Percentiles rank a stretch among this genome's conserved stretches.
phyloP scores from a whole-genome alignment of 2,113 vertebrate species.

The Phaethon lepturus region DNA sequence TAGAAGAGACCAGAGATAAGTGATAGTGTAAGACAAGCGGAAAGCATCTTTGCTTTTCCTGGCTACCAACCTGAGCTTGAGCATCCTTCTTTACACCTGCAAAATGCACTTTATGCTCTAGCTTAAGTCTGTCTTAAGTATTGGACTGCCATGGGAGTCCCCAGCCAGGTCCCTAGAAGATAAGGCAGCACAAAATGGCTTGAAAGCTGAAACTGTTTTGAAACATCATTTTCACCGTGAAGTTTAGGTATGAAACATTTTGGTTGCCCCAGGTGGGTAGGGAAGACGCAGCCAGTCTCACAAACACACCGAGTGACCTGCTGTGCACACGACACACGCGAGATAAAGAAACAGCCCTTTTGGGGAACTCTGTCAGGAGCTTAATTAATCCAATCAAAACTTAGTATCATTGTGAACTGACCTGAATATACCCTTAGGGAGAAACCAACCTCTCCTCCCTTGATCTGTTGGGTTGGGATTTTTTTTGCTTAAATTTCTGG shows the following conservation, averaged over 20 bases:
- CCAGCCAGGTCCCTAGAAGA: background rate
- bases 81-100: background rate
- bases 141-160: background rate
- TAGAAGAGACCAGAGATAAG: background rate
- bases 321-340: too few species aligned
- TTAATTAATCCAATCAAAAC: background rate
- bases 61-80: background rate
- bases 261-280: background rate
- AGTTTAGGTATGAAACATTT: background rate
- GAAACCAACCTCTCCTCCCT: background rate
- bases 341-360: background rate
- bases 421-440: background rate
- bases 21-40: rapidly evolving
- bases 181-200: background rate
- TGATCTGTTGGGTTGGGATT: background rate
- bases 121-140: background rate
- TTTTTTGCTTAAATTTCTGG: background rate
- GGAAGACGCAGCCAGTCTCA: background rate
- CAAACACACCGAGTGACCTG: rapidly evolving
- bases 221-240: background rate
- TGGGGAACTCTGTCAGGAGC: background rate
- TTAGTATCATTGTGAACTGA: background rate
- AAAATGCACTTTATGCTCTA: background rate
- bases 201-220: background rate
- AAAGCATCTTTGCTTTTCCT: background rate